Base-by-base conservation (phyloP, 2,113 vertebrate species). In the Paedocypris sp. region DNA sequence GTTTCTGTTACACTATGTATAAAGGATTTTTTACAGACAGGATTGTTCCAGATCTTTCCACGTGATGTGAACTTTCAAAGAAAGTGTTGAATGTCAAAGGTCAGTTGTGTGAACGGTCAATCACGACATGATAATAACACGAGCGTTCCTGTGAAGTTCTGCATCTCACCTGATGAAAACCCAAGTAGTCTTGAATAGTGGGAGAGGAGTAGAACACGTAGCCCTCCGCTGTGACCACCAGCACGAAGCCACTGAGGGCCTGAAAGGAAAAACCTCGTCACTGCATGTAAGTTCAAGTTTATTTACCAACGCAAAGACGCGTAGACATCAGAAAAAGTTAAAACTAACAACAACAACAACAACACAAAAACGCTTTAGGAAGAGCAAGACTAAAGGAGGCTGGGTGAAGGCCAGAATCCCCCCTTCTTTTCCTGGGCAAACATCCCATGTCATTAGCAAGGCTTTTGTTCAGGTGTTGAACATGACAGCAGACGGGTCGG, bases 111-210 rank as follows among this genome's bases (percentile, higher is more conserved):
- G n/a, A n/a, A n/a, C n/a, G n/a, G n/a, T n/a, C n/a, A n/a, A n/a
- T n/a, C n/a, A n/a, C n/a, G n/a, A n/a, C n/a, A n/a, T n/a, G n/a
- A n/a, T n/a, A n/a, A n/a, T n/a, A n/a, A n/a, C n/a, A n/a, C n/a
- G n/a, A n/a, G n/a, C n/a, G n/a, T n/a, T n/a, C n/a, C n/a, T n/a
- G n/a, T n/a, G n/a, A n/a, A n/a, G n/a, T n/a, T n/a, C n/a, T n/a
- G n/a, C n/a, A n/a, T 57, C 66, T 67, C 36, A 80, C 80, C 69
- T 82, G 80, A 62, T 82, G 80, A 60, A 82, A 82, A 43, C 80
- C 79, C 46, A 82, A 60, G 68, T 81, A 79, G 66, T 82, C 77
- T 54, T 76, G 76, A 41, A 81, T 65, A 16, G 79, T 79, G 5
- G 73, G 45, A n/a, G 76, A 80, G 1, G 77, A 1, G 3, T 79